These are phyloP conservation scores for Aricia agestis DNA, from an alignment of 1,140 invertebrate genomes.

Conservation along the genomic window DNA sequence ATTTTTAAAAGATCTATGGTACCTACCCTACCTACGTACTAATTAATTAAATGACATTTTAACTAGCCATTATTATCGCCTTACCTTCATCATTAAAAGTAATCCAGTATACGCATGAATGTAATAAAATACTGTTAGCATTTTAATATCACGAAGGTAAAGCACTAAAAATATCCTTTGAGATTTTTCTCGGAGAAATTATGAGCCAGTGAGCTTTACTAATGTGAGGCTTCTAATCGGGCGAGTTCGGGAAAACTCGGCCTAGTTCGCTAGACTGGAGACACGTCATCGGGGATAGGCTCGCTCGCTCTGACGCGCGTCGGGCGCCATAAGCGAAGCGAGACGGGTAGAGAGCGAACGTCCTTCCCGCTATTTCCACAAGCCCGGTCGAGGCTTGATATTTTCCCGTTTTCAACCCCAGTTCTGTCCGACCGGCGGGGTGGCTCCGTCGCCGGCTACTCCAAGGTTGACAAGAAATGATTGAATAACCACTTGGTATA, in stretches of 20 bases:
- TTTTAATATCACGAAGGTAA: not conserved
- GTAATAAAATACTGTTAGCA: not conserved
- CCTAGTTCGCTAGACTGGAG: conserved; percentile 22
- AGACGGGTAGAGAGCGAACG: conserved; percentile 32
- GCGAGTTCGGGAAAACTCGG: conserved; percentile 33
- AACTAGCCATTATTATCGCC: no score
- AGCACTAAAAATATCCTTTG: conserved; percentile 1
- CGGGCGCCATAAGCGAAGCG: conserved; percentile 25
- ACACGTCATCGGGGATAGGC: not conserved
- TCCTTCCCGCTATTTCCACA: conserved; percentile 45
- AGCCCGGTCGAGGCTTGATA: conserved; percentile 64
- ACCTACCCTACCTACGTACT: no score
- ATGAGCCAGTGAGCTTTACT: not conserved
- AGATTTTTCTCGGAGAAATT: not conserved
- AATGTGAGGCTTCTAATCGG: conserved; percentile 27
- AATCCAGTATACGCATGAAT: not conserved
- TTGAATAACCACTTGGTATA: conserved; percentile 53
- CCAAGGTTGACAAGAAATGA: conserved; percentile 46
- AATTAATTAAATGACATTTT: no score
- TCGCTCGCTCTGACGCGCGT: not conserved
- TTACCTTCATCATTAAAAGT: no score
- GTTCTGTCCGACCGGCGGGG: conserved; percentile 41
- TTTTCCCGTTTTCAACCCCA: conserved; percentile 65
- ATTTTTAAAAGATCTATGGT: no score
- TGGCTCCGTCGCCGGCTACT: conserved; percentile 8